Conservation (phyloP, 1,140 invertebrate genomes). For the Nasonia vitripennis region DNA sequence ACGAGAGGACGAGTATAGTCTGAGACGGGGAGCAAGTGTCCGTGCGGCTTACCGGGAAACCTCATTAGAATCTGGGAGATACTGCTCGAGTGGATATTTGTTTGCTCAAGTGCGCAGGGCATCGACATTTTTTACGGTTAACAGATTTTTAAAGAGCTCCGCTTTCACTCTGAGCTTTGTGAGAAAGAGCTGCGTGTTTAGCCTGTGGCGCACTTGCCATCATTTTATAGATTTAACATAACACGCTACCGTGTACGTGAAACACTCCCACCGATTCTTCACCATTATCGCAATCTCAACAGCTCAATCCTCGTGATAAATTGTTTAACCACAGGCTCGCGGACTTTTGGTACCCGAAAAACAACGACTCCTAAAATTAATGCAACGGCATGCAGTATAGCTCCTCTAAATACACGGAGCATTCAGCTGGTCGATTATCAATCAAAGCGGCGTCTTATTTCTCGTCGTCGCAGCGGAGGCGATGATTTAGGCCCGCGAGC, state of each 20-base stretch:
- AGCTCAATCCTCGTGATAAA: neutral
- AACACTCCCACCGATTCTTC: neutral
- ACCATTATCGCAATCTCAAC: neutral
- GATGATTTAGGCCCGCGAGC: conserved; percentile 8
- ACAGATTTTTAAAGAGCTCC: neutral
- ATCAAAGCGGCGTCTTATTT: neutral
- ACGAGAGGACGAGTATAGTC: neutral
- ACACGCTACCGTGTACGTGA: neutral
- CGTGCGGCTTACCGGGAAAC: neutral
- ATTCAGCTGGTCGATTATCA: conserved; percentile 9
- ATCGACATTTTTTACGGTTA: neutral
- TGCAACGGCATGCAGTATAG: neutral
- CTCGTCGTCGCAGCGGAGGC: neutral
- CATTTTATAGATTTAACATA: too few relatives aligned
- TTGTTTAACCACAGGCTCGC: too few relatives aligned
- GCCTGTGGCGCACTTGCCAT: neutral
- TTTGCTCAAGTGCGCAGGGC: neutral
- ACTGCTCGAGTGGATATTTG: neutral
- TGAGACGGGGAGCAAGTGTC: neutral
- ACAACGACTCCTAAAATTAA: neutral
- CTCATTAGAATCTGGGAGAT: neutral
- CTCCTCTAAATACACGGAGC: conserved; percentile 13
- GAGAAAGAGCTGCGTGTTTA: neutral
- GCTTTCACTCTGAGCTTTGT: neutral
- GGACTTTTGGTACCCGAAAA: neutral